Base-by-base conservation (phyloP, 2,888 invertebrate species). In the Colostygia pectinataria region DNA sequence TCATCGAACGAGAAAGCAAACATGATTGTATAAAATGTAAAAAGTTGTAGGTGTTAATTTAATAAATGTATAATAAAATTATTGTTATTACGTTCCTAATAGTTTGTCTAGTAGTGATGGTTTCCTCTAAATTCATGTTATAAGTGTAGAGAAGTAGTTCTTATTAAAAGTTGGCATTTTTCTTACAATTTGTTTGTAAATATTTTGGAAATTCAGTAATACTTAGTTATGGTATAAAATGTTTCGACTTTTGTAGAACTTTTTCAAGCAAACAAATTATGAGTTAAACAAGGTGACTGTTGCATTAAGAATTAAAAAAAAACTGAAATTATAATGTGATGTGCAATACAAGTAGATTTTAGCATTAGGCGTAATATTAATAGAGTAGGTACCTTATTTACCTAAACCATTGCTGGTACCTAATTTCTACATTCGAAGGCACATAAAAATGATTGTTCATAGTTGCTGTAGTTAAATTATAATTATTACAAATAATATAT, bases 401-500 rank as follows among this genome's bases (percentile, higher is more conserved):
- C 73, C 31, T 28, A 32, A 15, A 33, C 32, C 15, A 24, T 39
- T 34, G 29, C 63, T 48, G 64, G 71, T 66, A 73, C 28, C 39
- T 39, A 14, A 71, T 76, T 74, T 66, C 69, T 65, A 66, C 68
- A 68, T 66, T 65, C 65, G 61, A 63, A 61, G 55, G 64, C 62
- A 65, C 55, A 68, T 74, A 74, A 74, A 76, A 73, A 66, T 41
- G 28, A 59, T 58, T 71, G 77, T 73, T 78, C 63, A 73, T 69
- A 73, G 74, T 73, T 77, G 80, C 71, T 70, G 77, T 86, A 89
- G 89, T 80, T 85, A 85, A 88, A 85, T 83, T 82, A 84, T 81
- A 85, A 74, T 83, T 83, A 87, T 81, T 82, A 84, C 75, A 89
- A 84, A 87, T 90, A 90, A 89, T 90, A 90, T 90, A 90, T 90